These are phyloP conservation scores for Zoanthus sociatus DNA, from an alignment of 92 coral and sea anemone species.

Conservation along the genomic window DNA sequence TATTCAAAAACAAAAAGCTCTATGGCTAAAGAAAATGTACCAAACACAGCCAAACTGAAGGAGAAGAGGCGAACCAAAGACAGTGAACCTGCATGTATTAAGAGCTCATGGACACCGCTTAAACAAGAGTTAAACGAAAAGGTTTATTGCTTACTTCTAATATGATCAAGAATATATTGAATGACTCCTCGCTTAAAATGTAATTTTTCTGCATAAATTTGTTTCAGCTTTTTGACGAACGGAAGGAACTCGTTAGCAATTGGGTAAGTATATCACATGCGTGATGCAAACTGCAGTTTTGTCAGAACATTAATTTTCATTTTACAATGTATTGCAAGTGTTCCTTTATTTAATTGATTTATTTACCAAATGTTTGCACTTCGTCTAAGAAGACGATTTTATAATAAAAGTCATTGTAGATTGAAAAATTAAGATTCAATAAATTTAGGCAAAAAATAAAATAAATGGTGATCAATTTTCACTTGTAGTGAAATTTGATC, in stretches of 20 bases:
- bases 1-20: conserved; percentile 90
- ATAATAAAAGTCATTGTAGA: too few species aligned
- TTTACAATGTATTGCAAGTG: too few species aligned
- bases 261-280: conserved; percentile 76
- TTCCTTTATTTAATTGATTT: too few species aligned
- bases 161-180: background rate
- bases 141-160: conserved; percentile 46
- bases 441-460: too few species aligned
- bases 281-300: background rate
- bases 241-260: conserved; percentile 91
- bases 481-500: too few species aligned
- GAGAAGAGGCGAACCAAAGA: conserved; percentile 69
- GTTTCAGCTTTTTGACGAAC: conserved; percentile 87
- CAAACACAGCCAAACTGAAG: conserved; percentile 78
- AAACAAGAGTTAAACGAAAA: conserved; percentile 87
- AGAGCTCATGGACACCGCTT: conserved; percentile 93
- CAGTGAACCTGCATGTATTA: conserved; percentile 68
- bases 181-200: too few species aligned
- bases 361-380: too few species aligned
- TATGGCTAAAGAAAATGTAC: conserved; percentile 80
- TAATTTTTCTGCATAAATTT: background rate
- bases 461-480: too few species aligned
- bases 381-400: too few species aligned
- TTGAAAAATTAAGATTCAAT: too few species aligned
- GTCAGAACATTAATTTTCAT: too few species aligned